Evolutionary conservation across 2,113 vertebrate genomes (phyloP).

Genomic region (Rhagologus leucostigma): DNA sequence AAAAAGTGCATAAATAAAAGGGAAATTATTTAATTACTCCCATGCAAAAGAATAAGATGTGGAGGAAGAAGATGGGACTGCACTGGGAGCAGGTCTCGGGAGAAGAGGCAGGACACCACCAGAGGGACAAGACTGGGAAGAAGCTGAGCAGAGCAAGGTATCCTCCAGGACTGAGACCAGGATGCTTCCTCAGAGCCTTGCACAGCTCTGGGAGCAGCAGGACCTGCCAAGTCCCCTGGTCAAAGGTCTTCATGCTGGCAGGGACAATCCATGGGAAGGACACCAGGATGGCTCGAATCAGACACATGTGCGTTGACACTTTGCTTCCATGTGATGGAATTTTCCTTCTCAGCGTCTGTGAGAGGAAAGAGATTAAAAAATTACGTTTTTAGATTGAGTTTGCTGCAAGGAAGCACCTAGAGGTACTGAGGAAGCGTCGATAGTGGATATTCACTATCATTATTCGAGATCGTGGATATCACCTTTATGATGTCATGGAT

Average conservation of each 20-base stretch:
- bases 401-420: neutral
- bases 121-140: neutral
- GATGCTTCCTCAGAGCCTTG: neutral
- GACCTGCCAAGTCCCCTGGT: neutral
- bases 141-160: neutral
- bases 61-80: neutral
- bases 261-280: rapidly evolving
- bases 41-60: neutral
- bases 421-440: neutral
- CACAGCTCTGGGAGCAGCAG: neutral
- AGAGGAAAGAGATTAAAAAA: neutral
- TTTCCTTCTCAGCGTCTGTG: neutral
- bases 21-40: neutral
- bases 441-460: neutral
- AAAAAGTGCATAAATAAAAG: too few species aligned
- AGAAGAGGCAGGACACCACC: neutral
- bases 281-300: neutral
- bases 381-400: neutral
- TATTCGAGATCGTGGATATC: neutral
- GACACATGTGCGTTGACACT: neutral
- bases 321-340: neutral
- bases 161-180: neutral
- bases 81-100: neutral
- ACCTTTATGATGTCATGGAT: neutral
- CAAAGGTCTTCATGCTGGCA: neutral